Evolutionary conservation across 35 echinoderm and acorn worm genomes (phyloP).

Genomic region (Anneissia japonica): DNA sequence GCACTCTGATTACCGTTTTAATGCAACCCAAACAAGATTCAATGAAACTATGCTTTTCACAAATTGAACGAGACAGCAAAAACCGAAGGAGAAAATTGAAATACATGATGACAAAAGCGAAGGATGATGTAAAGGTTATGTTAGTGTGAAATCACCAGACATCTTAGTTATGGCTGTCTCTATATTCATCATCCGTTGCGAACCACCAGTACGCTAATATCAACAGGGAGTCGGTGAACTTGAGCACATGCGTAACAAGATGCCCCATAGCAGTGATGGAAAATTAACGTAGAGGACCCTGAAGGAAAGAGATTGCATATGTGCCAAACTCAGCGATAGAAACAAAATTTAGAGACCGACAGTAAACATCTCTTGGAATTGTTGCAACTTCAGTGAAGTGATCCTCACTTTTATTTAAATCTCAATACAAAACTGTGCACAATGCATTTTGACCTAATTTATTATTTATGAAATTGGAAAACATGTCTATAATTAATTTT

Average conservation of each 20-base stretch:
- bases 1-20: not conserved
- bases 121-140: not conserved
- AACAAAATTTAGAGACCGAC: too few species aligned
- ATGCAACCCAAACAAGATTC: not conserved
- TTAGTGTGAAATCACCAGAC: not conserved
- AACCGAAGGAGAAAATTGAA: not conserved
- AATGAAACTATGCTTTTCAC: not conserved
- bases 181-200: not conserved
- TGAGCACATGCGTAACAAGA: not conserved
- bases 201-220: not conserved
- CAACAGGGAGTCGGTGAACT: not conserved
- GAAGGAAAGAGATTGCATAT: not conserved
- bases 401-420: too few species aligned
- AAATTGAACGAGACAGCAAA: not conserved
- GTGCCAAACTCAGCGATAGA: too few species aligned
- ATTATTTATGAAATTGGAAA: too few species aligned
- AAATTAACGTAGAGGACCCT: not conserved
- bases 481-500: too few species aligned
- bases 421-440: too few species aligned
- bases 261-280: not conserved
- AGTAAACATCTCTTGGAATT: too few species aligned
- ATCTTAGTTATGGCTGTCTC: not conserved
- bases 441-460: too few species aligned
- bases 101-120: not conserved
- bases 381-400: too few species aligned